phyloP scores from a whole-genome alignment of 92 coral and sea anemone species.

The Epizoanthus rinbou region DNA sequence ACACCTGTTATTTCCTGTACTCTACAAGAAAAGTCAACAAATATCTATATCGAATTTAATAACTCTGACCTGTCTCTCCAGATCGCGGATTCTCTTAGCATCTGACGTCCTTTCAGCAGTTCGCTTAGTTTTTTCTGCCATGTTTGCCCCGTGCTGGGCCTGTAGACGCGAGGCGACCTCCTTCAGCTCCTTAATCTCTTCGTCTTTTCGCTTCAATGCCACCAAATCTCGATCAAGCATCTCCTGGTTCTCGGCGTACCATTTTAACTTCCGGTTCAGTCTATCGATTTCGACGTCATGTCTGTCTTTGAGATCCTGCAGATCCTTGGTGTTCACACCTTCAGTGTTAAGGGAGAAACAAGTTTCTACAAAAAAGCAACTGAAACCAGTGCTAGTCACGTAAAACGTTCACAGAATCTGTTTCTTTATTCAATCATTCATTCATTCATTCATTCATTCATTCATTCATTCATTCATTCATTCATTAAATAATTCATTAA shows the following conservation, averaged over 20 bases:
- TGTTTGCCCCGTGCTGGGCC: conserved; percentile 81
- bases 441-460: not conserved
- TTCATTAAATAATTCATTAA: not conserved
- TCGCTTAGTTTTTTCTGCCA: conserved; percentile 80
- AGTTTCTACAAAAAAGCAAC: not conserved
- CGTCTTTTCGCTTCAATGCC: conserved; percentile 77
- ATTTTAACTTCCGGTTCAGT: conserved; percentile 87
- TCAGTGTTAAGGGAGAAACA: not conserved
- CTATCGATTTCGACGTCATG: conserved; percentile 80
- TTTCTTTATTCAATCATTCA: not conserved
- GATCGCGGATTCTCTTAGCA: conserved; percentile 91
- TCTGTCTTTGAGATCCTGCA: conserved; percentile 64
- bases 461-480: not conserved
- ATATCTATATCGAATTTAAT: too few relatives aligned
- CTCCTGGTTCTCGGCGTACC: conserved; percentile 98
- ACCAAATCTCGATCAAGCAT: conserved; percentile 87
- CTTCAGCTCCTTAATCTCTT: conserved; percentile 82
- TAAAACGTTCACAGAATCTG: not conserved
- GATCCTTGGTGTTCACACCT: conserved; percentile 41
- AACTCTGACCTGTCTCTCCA: conserved; percentile 85
- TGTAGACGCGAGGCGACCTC: conserved; percentile 81
- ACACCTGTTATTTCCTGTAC: too few relatives aligned
- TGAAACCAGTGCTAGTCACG: not conserved
- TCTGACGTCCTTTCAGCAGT: conserved; percentile 79
- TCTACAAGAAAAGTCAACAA: too few relatives aligned